Percentiles rank a stretch among this genome's conserved stretches.
Evolutionary conservation across 1,140 invertebrate genomes (phyloP).

Genomic region (Chironomus striatipennis): DNA sequence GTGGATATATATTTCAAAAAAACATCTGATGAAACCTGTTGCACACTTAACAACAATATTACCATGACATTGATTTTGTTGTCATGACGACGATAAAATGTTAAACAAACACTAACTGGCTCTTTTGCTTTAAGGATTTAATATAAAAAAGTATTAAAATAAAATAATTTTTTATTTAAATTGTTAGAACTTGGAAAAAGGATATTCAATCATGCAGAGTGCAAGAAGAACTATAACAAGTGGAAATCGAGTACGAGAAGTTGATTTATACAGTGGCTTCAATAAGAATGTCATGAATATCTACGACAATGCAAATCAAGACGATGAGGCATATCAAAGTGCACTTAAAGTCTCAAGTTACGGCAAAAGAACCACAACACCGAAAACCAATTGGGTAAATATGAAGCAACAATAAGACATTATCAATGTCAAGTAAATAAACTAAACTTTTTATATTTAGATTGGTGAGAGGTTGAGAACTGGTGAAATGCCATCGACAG

Average conservation of each 20-base stretch:
- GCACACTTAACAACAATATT: neutral
- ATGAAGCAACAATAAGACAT: neutral
- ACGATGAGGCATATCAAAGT: conserved; percentile 11
- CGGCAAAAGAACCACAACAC: conserved; percentile 11
- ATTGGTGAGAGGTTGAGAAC: neutral
- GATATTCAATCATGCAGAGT: neutral
- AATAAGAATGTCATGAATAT: conserved; percentile 10
- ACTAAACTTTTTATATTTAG: neutral
- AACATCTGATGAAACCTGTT: neutral
- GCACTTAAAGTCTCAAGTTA: conserved; percentile 7
- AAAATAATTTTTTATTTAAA: neutral
- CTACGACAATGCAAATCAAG: conserved; percentile 8
- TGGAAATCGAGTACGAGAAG: neutral
- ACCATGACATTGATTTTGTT: neutral
- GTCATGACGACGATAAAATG: neutral
- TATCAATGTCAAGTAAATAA: neutral
- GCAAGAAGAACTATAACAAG: neutral
- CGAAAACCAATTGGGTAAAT: conserved; percentile 17
- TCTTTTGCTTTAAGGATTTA: neutral
- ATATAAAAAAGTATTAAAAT: no score
- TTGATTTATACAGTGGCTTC: conserved; percentile 11
- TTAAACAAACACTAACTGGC: neutral
- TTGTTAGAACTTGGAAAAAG: neutral
- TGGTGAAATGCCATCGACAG: neutral
- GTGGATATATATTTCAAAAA: no score